Evolutionary conservation across 2,113 vertebrate species (phyloP).

Genomic region (Oostethus manadensis): DNA sequence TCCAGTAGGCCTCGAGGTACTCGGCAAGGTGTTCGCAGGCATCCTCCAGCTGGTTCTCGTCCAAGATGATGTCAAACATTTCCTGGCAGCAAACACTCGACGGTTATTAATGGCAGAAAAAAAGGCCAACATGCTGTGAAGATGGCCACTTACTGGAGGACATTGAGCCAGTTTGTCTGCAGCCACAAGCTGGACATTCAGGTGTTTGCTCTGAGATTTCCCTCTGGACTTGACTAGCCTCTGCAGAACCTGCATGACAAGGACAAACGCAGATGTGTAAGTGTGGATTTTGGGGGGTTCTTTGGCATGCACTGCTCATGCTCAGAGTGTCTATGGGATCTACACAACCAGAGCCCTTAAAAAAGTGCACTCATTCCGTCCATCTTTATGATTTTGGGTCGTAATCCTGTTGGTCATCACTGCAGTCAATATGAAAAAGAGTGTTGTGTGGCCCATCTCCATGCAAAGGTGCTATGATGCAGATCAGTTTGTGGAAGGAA

Average conservation of each 20-base stretch:
- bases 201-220: slow-evolving; percentile 95
- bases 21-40: slow-evolving; percentile 89
- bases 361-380: not conserved
- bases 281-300: too few species aligned
- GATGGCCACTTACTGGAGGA: slow-evolving; percentile 78
- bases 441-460: slow-evolving; percentile 11
- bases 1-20: slow-evolving; percentile 95
- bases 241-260: slow-evolving; percentile 82
- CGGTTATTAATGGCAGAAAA: not conserved
- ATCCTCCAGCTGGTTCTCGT: slow-evolving; percentile 91
- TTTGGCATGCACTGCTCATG: slow-evolving; percentile 7
- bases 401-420: not conserved
- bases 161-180: slow-evolving; percentile 95
- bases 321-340: not conserved
- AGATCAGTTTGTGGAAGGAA: slow-evolving; percentile 6
- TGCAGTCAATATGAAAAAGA: not conserved
- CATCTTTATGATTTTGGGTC: not conserved
- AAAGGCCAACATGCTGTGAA: not conserved
- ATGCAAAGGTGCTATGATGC: slow-evolving; percentile 32
- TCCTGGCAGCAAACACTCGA: slow-evolving; percentile 66
- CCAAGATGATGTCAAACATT: slow-evolving; percentile 96
- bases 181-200: slow-evolving; percentile 96
- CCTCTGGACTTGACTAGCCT: slow-evolving; percentile 92
- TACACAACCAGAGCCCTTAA: slow-evolving; percentile 2
- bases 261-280: not conserved